Evolutionary conservation across 1,140 invertebrate species (phyloP).

Genomic region (Amphibalanus amphitrite): DNA sequence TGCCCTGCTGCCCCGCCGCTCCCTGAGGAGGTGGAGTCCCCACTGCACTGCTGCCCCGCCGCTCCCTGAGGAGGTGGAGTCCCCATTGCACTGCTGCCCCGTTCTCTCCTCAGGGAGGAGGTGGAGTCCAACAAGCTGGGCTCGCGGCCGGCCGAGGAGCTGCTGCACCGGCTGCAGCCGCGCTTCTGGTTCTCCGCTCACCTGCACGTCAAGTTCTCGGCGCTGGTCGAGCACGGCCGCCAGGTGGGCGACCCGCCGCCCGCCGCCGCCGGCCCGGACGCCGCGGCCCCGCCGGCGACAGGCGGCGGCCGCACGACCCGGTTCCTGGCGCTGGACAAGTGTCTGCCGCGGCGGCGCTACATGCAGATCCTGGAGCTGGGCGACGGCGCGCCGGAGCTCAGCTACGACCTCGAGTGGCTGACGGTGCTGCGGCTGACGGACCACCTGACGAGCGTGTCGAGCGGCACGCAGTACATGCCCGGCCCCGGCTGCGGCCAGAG

Average conservation of each 20-base stretch:
- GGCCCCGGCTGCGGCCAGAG: conserved; percentile 45
- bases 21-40: too few relatives aligned
- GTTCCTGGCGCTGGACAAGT: conserved; percentile 93
- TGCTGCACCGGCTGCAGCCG: conserved; percentile 62
- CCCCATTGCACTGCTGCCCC: too few relatives aligned
- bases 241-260: background rate
- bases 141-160: conserved; percentile 58
- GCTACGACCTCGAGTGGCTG: conserved; percentile 89
- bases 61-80: too few relatives aligned
- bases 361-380: conserved; percentile 22
- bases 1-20: too few relatives aligned
- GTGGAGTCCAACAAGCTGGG: conserved; percentile 63
- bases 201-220: conserved; percentile 89
- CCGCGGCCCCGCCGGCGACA: background rate
- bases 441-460: conserved; percentile 61
- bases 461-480: conserved; percentile 53
- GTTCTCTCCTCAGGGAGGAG: conserved; percentile 47
- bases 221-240: conserved; percentile 48
- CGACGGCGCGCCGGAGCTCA: conserved; percentile 27
- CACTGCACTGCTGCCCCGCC: too few relatives aligned
- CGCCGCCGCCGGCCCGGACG: background rate
- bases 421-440: conserved; percentile 70
- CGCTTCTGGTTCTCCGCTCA: conserved; percentile 94
- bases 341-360: conserved; percentile 42
- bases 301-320: conserved; percentile 39